These are phyloP conservation scores for Motacilla tschutschensis DNA, from an alignment of 2,113 vertebrate species.

Conservation along the genomic window DNA sequence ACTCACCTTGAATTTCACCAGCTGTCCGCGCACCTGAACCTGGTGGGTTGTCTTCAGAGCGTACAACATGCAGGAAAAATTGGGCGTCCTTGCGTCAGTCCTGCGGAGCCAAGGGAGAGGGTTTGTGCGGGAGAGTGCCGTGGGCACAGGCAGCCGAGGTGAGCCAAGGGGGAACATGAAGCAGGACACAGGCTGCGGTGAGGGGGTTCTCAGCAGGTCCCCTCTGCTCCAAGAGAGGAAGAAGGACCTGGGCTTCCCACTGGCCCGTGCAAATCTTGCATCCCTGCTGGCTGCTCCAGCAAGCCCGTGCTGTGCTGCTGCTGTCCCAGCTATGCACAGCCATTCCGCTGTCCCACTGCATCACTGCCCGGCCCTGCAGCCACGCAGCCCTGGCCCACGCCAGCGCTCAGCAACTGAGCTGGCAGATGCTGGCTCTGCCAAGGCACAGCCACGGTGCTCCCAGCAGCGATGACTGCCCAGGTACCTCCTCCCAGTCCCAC, in stretches of 20 bases:
- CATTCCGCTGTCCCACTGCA: neutral
- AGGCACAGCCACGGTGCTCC: fast-evolving
- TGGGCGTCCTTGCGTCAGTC: slow-evolving; percentile 63
- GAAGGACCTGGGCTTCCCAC: neutral
- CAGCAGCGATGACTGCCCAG: neutral
- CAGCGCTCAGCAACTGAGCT: neutral
- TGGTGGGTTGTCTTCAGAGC: slow-evolving; percentile 49
- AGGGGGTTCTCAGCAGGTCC: neutral
- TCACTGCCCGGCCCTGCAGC: neutral
- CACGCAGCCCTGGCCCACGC: neutral
- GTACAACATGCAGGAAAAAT: slow-evolving; percentile 75
- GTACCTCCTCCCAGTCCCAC: neutral
- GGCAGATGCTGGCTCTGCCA: neutral
- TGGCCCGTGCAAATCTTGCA: neutral
- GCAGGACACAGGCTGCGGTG: neutral
- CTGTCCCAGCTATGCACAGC: neutral
- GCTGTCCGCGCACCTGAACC: slow-evolving; percentile 4
- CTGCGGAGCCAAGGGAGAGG: slow-evolving; percentile 41
- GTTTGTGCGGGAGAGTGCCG: neutral
- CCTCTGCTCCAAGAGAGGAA: neutral
- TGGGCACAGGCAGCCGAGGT: neutral
- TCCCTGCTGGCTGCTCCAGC: neutral
- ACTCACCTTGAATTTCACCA: slow-evolving; percentile 67
- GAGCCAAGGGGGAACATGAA: neutral
- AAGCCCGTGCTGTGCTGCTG: neutral